Conservation (phyloP, 1,140 invertebrate species). For the Varroa destructor region DNA sequence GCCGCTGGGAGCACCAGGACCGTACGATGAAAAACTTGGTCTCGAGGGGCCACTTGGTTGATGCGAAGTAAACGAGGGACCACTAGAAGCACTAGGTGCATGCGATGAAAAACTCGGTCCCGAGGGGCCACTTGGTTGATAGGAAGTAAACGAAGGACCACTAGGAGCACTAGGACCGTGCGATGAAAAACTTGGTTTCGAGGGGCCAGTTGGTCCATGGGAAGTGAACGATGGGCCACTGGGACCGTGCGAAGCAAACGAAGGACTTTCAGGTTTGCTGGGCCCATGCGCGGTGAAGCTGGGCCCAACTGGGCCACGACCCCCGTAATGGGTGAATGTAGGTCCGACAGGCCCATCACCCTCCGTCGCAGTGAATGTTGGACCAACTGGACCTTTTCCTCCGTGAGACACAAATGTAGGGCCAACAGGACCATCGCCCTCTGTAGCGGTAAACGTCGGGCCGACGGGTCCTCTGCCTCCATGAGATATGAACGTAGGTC, state of each 20-base stretch:
- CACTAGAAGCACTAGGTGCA: not conserved
- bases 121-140: not conserved
- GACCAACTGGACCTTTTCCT: conserved; percentile 1
- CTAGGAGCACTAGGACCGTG: not conserved
- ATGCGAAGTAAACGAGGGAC: not conserved
- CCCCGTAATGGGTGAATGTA: not conserved
- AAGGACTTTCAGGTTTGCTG: not conserved
- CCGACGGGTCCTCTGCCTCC: conserved; percentile 8
- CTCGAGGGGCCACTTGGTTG: not conserved
- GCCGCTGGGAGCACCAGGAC: not conserved
- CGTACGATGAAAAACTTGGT: not conserved
- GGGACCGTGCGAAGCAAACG: not conserved
- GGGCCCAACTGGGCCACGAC: not conserved
- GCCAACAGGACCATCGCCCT: conserved; percentile 12
- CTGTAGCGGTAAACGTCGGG: not conserved
- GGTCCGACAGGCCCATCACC: conserved; percentile 15
- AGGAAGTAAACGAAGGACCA: not conserved
- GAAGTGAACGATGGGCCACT: conserved; percentile 2
- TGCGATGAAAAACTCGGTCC: not conserved
- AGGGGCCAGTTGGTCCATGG: not conserved
- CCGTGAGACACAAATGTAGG: conserved; percentile 6
- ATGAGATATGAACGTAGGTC: not conserved
- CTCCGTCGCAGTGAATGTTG: not conserved
- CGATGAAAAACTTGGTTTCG: not conserved
- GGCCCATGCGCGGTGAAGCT: not conserved